Evolutionary conservation across 2,113 vertebrate genomes (phyloP), one percentile per base, ranked within the genome.

Genomic region (Cynocephalus volans): DNA sequence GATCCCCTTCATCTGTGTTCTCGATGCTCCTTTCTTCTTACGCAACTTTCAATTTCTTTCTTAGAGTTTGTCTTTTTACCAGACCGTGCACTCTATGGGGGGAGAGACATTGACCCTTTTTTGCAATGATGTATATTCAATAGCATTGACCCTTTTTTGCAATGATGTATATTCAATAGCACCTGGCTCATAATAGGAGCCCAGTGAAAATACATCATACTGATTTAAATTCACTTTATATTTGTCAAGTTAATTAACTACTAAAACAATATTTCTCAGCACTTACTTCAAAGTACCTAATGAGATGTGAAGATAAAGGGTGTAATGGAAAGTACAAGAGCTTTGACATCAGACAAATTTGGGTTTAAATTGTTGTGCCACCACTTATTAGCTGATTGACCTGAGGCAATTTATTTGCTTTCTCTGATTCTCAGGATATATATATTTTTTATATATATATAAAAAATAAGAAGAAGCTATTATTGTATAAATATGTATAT

Each of bases 161-260:
- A 82, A 18, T 67, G 23, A 41, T 26, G 23, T 41, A 8, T 77
- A 52, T 85, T 33, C 41, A 52, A 81, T 15, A 48, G 48, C 36
- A 36, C 60, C n/a, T 48, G 54, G 18, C 6, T 79, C 8, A 52
- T 31, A 17, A 54, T 52, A 6, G 18, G 1, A n/a, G 7, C n/a
- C 54, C 48, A 64, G 4, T 18, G 77, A 88, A 72, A 94, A 72
- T 31, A n/a, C 4, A 41, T 26, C 45, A 24, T 23, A 12, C 2
- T 24, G 52, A 82, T 36, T 75, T 48, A 81, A 76, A 90, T 64
- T 87, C 56, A 9, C 17, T 90, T 95, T 79, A 88, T 33, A 52
- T 79, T 87, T 72, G 21, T 62, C 17, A 58, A 92, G 23, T 5
- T 21, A 83, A 75, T 33, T 88, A 65, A 41, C 70, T 6, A 60